phyloP scores from a whole-genome alignment of 2,888 invertebrate genomes.

The Lutraria lutraria region DNA sequence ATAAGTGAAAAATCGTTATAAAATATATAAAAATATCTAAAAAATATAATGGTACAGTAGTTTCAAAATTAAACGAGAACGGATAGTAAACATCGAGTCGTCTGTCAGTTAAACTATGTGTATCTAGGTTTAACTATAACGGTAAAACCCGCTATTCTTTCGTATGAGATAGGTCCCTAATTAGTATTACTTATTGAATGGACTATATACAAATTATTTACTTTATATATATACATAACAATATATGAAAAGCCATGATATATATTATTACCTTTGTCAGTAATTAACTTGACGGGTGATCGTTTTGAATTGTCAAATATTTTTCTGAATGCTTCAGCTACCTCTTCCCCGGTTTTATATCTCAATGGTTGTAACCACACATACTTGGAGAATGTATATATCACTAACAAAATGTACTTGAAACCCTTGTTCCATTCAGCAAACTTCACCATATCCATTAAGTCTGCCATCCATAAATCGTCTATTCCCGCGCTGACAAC shows the following conservation, averaged over 20 bases:
- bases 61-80: too few relatives aligned
- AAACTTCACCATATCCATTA: conserved; percentile 39
- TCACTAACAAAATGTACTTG: conserved; percentile 2
- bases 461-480: conserved; percentile 61
- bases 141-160: too few relatives aligned
- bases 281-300: conserved; percentile 24
- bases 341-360: not conserved
- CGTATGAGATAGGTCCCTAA: too few relatives aligned
- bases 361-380: conserved; percentile 6
- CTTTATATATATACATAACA: not conserved
- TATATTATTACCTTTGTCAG: conserved; percentile 36
- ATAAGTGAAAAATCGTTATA: not conserved
- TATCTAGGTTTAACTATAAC: too few relatives aligned
- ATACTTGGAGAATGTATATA: conserved; percentile 62
- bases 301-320: conserved; percentile 27
- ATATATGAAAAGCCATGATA: not conserved
- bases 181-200: too few relatives aligned
- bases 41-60: conserved; percentile 5
- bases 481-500: conserved; percentile 60
- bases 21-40: not conserved
- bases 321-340: conserved; percentile 25
- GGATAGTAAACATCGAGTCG: too few relatives aligned
- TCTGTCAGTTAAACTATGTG: too few relatives aligned
- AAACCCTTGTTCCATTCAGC: conserved; percentile 2
- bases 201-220: not conserved